phyloP scores from a whole-genome alignment of 1,140 invertebrate species.

The Odontomachus brunneus region DNA sequence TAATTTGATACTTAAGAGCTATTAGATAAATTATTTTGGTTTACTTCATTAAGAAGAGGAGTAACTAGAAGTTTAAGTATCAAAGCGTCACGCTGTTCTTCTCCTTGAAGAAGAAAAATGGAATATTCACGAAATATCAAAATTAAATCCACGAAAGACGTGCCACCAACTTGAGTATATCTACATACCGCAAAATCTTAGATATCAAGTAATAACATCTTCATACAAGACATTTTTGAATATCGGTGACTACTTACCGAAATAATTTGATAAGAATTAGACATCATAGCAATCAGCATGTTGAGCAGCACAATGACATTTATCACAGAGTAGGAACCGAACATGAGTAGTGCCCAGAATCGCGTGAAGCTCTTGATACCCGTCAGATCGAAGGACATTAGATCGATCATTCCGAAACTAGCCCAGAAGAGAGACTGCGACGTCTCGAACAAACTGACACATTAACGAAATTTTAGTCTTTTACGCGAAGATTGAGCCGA shows the following conservation, averaged over 20 bases:
- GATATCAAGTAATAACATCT: not conserved
- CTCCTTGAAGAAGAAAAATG: no score
- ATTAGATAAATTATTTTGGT: no score
- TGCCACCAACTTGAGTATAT: no score
- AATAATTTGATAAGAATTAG: constrained; percentile 97
- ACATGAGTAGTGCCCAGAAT: constrained; percentile 95
- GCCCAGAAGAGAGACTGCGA: constrained; percentile 98
- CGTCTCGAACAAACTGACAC: constrained; percentile 94
- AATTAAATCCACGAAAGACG: no score
- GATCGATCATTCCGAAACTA: constrained; percentile 95
- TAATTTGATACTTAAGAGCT: no score
- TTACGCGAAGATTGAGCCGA: not conserved
- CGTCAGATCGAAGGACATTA: constrained; percentile 93
- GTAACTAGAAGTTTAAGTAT: no score
- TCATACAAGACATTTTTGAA: not conserved
- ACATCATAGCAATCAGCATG: constrained; percentile 99
- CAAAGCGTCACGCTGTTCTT: no score
- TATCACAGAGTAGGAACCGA: constrained; percentile 95
- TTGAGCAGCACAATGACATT: constrained; percentile 97
- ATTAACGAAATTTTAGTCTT: constrained; percentile 11
- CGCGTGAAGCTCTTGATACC: constrained; percentile 95
- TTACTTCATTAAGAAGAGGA: no score
- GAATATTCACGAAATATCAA: no score
- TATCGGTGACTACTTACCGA: constrained; percentile 87
- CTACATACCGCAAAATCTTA: no score